A percentile compares a stretch with the other conserved stretches of the same genome.
phyloP scores from a whole-genome alignment of 2,113 vertebrate genomes.

The Brachyhypopomus occidentalis region DNA sequence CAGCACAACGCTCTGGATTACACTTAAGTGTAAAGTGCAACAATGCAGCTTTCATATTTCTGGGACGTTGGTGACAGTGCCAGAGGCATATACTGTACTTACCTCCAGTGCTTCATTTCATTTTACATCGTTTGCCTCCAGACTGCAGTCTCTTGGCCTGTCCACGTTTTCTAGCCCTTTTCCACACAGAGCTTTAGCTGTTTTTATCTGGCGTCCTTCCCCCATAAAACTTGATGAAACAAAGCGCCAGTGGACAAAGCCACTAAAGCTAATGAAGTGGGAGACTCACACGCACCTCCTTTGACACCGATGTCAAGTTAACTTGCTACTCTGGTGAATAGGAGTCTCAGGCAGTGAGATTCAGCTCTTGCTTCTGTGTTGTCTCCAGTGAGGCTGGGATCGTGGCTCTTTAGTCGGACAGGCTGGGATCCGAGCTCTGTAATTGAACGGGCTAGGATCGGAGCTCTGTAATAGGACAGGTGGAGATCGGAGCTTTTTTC shows the following conservation, averaged over 20 bases:
- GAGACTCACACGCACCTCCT: conserved; percentile 56
- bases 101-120: too few relatives aligned
- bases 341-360: conserved; percentile 68
- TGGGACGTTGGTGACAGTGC: too few relatives aligned
- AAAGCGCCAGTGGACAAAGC: conserved; percentile 63
- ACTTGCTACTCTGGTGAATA: conserved; percentile 75
- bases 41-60: too few relatives aligned
- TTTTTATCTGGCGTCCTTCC: conserved; percentile 52
- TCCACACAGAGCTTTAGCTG: neutral
- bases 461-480: too few relatives aligned
- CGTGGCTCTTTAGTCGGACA: too few relatives aligned
- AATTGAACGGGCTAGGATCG: too few relatives aligned
- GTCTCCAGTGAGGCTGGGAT: conserved; percentile 27
- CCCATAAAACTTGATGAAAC: conserved; percentile 51
- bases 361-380: conserved; percentile 64
- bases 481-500: neutral
- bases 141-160: neutral
- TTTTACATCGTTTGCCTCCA: too few relatives aligned
- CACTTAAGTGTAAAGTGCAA: too few relatives aligned
- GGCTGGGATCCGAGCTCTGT: too few relatives aligned
- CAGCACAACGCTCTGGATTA: too few relatives aligned
- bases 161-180: too few relatives aligned
- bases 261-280: conserved; percentile 75
- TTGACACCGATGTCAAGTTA: conserved; percentile 68
- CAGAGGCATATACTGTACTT: too few relatives aligned